A percentile compares a stretch with the other conserved stretches of the same genome.
Evolutionary conservation across 2,888 invertebrate species (phyloP).

Genomic region (Ectemnius lituratus): DNA sequence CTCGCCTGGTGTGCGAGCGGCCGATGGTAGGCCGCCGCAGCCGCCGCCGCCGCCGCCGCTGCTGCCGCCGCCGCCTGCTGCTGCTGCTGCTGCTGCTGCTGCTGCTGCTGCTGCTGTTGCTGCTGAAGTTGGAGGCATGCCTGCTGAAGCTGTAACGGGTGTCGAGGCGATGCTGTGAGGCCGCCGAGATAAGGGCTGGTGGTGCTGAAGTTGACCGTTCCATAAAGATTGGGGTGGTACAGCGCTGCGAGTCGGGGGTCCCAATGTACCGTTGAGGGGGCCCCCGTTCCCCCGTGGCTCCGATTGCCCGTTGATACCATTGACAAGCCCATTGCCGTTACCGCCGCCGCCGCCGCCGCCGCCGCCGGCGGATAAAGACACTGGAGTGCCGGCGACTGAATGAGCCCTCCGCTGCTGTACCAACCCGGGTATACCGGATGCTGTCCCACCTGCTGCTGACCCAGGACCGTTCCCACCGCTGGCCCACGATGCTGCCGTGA

Average conservation of each 20-base stretch:
- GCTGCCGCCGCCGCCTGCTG: slow-evolving; percentile 58
- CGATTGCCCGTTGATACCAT: slow-evolving; percentile 56
- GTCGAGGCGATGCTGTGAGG: slow-evolving; percentile 83
- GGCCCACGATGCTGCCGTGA: slow-evolving; percentile 44
- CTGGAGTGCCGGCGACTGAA: slow-evolving; percentile 68
- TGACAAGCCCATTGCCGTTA: slow-evolving; percentile 53
- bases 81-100: no score
- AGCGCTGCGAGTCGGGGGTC: slow-evolving; percentile 66
- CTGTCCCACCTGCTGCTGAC: slow-evolving; percentile 48
- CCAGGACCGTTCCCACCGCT: slow-evolving; percentile 34
- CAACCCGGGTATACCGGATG: slow-evolving; percentile 56
- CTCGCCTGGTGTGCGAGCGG: slow-evolving; percentile 69
- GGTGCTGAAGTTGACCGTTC: slow-evolving; percentile 71
- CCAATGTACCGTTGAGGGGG: slow-evolving; percentile 50
- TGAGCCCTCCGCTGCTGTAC: slow-evolving; percentile 63
- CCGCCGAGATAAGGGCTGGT: slow-evolving; percentile 75
- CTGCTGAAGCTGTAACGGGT: slow-evolving; percentile 68
- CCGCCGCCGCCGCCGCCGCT: slow-evolving; percentile 61
- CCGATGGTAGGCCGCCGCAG: slow-evolving; percentile 49
- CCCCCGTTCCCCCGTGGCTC: slow-evolving; percentile 48
- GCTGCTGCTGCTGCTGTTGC: slow-evolving; percentile 59
- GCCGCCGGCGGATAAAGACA: slow-evolving; percentile 61
- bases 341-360: slow-evolving; percentile 40
- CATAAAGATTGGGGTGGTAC: slow-evolving; percentile 75
- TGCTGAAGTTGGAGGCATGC: slow-evolving; percentile 60